Conservation (phyloP, 2,888 invertebrate species). For the Agrilus cyanescens region DNA sequence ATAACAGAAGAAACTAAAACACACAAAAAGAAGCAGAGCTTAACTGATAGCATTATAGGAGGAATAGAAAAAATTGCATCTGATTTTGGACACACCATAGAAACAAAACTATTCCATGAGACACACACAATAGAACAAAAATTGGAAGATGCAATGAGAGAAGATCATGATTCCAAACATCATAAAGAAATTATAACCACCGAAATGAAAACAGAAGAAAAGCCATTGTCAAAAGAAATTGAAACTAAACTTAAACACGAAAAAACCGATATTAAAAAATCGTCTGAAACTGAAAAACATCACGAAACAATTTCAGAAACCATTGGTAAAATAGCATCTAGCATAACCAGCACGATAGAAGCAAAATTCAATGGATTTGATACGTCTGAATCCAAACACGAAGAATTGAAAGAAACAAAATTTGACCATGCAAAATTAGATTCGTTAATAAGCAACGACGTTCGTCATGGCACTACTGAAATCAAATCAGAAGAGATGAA, state of each 20-base stretch:
- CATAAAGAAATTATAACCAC: conserved; percentile 1
- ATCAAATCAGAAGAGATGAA: conserved; percentile 6
- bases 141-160: not conserved
- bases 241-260: not conserved
- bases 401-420: too few relatives aligned
- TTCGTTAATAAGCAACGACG: conserved; percentile 9
- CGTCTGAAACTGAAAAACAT: conserved; percentile 1
- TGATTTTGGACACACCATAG: not conserved
- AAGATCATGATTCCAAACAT: not conserved
- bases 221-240: not conserved
- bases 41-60: too few relatives aligned
- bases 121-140: not conserved
- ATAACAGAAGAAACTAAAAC: too few relatives aligned
- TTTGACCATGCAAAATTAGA: too few relatives aligned
- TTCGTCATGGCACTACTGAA: conserved; percentile 8
- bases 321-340: too few relatives aligned
- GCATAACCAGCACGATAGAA: too few relatives aligned
- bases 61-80: not conserved
- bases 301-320: too few relatives aligned
- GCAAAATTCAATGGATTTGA: too few relatives aligned
- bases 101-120: not conserved
- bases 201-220: not conserved
- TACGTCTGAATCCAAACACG: too few relatives aligned
- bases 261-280: conserved; percentile 1
- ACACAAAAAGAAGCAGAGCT: too few relatives aligned